Base-by-base conservation (phyloP, 2,888 invertebrate genomes). In the Ariolimax columbianus region DNA sequence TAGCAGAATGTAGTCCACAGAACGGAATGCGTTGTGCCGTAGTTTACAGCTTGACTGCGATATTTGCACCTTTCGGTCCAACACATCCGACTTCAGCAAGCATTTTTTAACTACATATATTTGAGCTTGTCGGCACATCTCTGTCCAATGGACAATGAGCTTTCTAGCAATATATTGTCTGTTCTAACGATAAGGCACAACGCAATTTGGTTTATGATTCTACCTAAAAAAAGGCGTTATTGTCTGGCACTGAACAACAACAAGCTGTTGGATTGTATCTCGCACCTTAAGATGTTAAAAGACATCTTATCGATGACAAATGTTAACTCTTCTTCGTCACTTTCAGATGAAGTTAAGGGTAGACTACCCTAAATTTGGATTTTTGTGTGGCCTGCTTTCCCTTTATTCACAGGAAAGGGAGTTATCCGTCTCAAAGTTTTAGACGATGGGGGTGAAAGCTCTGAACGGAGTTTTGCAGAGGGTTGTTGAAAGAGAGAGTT, bases 341-440 rank as follows among this genome's bases (percentile, higher is more conserved):
- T 63, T 43, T 36, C n/a, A 30, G 38, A 40, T 26, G 40, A 47
- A 40, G n/a, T 23, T 79, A 38, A 63, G 63, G 30, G 40, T 17
- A 30, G 78, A 14, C 63, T 33, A 19, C 26, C 38, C 30, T 66
- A 79, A 66, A 79, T 63, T 63, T 79, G 66, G 78, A 79, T 38
- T n/a, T n/a, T n/a, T n/a, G n/a, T n/a, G n/a, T n/a, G n/a, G n/a
- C n/a, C n/a, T n/a, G n/a, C n/a, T n/a, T n/a, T n/a, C n/a, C n/a
- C n/a, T n/a, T n/a, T n/a, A n/a, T n/a, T n/a, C n/a, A n/a, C n/a
- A n/a, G n/a, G n/a, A n/a, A n/a, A n/a, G n/a, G n/a, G n/a, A n/a
- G n/a, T n/a, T n/a, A n/a, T n/a, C n/a, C n/a, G n/a, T n/a, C n/a
- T n/a, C n/a, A n/a, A n/a, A n/a, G n/a, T n/a, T n/a, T n/a, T n/a